Conservation (phyloP, 2,797 vertebrate genomes). For the Amblyraja radiata region DNA sequence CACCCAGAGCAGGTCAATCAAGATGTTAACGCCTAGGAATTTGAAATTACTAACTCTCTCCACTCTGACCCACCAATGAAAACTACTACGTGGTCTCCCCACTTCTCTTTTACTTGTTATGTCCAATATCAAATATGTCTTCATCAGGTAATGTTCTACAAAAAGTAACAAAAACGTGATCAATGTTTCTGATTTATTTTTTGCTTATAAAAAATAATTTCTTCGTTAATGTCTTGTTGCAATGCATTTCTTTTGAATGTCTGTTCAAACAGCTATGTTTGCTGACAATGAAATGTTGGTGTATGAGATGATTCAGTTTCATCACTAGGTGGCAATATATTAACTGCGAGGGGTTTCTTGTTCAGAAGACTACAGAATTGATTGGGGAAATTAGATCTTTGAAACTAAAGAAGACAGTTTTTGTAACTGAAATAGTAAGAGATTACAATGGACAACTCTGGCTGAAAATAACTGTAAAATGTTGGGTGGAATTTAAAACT, state of each 20-base stretch:
- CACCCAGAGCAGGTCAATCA: too few species aligned
- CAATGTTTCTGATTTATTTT: background rate
- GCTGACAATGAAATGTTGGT: background rate
- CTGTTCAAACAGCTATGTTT: background rate
- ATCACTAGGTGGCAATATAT: background rate
- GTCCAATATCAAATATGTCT: background rate
- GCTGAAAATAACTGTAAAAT: background rate
- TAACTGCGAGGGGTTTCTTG: background rate
- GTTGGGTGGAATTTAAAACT: background rate
- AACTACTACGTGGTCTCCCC: too few species aligned
- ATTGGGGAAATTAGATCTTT: background rate
- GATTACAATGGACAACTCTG: slow-evolving; percentile 17
- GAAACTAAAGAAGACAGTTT: too few species aligned
- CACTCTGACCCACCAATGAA: too few species aligned
- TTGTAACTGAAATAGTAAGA: background rate
- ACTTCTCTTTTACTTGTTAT: background rate
- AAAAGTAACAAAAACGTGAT: background rate
- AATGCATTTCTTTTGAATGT: background rate
- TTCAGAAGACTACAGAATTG: background rate
- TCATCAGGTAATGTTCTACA: background rate
- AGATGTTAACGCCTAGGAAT: too few species aligned
- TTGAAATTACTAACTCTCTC: too few species aligned
- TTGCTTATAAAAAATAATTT: background rate
- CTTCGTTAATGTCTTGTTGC: background rate
- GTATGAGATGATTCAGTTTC: background rate